Percentiles rank a stretch among this genome's conserved stretches.
Evolutionary conservation across 2,113 vertebrate genomes (phyloP).

Genomic region (Oenanthe melanoleuca): DNA sequence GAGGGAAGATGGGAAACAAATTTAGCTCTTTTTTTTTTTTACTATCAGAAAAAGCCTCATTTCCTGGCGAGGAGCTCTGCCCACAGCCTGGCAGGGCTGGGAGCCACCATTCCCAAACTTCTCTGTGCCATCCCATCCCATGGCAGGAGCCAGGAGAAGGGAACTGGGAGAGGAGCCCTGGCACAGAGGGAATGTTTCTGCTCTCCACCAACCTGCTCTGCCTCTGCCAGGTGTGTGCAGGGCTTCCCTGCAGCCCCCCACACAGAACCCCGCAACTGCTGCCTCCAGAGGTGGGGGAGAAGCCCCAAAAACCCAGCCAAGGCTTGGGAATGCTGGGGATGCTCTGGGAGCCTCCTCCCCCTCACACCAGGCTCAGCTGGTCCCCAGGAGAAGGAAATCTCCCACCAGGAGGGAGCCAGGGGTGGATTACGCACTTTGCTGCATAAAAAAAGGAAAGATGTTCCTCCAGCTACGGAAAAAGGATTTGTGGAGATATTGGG

Average conservation of each 20-base stretch:
- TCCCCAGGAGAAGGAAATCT: slow-evolving; percentile 28
- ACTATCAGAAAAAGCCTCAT: background rate
- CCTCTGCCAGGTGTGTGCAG: background rate
- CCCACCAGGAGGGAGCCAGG: background rate
- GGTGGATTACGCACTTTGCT: background rate
- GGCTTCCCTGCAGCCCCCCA: background rate
- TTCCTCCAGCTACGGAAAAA: background rate
- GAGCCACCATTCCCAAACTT: background rate
- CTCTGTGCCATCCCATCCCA: background rate
- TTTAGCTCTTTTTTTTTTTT: background rate
- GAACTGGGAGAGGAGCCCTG: background rate
- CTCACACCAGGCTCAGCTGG: background rate
- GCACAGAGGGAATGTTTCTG: rapidly evolving
- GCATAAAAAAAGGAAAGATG: background rate
- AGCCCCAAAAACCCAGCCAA: background rate
- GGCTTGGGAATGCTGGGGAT: background rate
- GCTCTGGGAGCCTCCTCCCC: background rate
- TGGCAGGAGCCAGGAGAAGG: rapidly evolving
- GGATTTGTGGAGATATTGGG: rapidly evolving
- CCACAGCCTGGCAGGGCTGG: rapidly evolving
- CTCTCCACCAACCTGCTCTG: background rate
- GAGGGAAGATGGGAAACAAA: slow-evolving; percentile 42
- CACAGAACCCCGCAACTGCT: background rate
- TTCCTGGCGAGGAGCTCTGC: background rate
- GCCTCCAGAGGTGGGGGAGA: background rate